Evolutionary conservation across 2,113 vertebrate genomes (phyloP).

Genomic region (Mohoua ochrocephala): DNA sequence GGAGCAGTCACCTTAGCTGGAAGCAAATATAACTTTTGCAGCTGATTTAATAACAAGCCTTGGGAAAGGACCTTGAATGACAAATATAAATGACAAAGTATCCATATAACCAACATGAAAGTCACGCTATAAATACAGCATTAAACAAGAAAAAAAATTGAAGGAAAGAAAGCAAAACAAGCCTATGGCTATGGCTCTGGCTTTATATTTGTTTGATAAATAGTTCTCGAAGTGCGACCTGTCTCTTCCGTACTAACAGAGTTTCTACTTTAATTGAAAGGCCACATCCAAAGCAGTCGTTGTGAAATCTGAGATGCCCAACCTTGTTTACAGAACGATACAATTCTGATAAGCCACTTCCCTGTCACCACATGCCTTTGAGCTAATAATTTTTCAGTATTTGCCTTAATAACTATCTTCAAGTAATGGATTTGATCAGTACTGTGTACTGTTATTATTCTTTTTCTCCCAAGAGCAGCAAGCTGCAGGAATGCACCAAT

Average conservation of each 20-base stretch:
- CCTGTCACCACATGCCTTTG: not conserved
- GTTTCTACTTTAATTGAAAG: slow-evolving; percentile 4
- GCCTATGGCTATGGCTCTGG: not conserved
- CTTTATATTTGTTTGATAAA: slow-evolving; percentile 2
- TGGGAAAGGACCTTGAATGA: not conserved
- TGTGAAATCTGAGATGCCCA: not conserved
- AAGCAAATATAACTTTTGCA: not conserved
- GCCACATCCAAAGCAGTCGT: not conserved
- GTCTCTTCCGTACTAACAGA: not conserved
- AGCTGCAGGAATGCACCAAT: not conserved
- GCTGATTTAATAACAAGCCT: not conserved
- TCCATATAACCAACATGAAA: not conserved
- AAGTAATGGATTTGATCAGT: not conserved
- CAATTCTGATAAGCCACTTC: not conserved
- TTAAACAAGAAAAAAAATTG: not conserved
- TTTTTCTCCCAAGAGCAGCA: not conserved
- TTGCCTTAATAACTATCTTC: slow-evolving; percentile 13
- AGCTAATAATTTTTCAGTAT: slow-evolving; percentile 37
- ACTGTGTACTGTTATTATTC: not conserved
- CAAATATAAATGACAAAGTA: not conserved
- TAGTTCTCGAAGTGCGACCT: not conserved
- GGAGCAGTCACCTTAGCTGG: not conserved
- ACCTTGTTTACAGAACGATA: slow-evolving; percentile 7
- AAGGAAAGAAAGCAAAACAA: not conserved
- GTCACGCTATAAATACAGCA: not conserved